phyloP scores from a whole-genome alignment of 2,113 vertebrate genomes.

The Datnioides undecimradiatus region DNA sequence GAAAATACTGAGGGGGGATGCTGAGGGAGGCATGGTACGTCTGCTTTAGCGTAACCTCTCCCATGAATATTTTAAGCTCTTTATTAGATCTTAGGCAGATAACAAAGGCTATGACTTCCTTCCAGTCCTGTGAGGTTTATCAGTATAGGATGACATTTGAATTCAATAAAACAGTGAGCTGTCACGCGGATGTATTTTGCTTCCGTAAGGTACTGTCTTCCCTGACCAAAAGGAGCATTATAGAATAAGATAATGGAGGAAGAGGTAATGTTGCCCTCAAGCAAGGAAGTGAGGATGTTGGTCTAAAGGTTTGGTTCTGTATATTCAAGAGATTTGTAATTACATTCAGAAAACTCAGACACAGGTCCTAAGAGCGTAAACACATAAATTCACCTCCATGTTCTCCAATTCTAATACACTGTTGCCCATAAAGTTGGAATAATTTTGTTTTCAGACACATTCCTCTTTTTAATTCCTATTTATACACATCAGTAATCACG shows the following conservation, averaged over 20 bases:
- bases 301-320: conserved; percentile 40
- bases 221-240: conserved; percentile 32
- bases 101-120: conserved; percentile 38
- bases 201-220: conserved; percentile 43
- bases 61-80: conserved; percentile 61
- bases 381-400: conserved; percentile 48
- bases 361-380: conserved; percentile 34
- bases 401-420: neutral
- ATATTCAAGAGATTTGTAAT: conserved; percentile 72
- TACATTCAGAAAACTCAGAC: conserved; percentile 32
- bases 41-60: conserved; percentile 63
- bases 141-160: conserved; percentile 37
- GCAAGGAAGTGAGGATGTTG: conserved; percentile 41
- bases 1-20: conserved; percentile 48
- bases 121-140: conserved; percentile 42
- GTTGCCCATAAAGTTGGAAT: too few relatives aligned
- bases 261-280: conserved; percentile 53
- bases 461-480: too few relatives aligned
- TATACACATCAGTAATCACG: too few relatives aligned
- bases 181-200: conserved; percentile 35
- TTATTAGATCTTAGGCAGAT: conserved; percentile 54
- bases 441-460: too few relatives aligned
- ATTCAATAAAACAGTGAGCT: conserved; percentile 38
- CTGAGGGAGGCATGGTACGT: conserved; percentile 54
- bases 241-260: conserved; percentile 47